Percentiles rank a stretch among this genome's conserved stretches.
Conservation (phyloP, 2,113 vertebrate genomes). For the Panthera leo region DNA sequence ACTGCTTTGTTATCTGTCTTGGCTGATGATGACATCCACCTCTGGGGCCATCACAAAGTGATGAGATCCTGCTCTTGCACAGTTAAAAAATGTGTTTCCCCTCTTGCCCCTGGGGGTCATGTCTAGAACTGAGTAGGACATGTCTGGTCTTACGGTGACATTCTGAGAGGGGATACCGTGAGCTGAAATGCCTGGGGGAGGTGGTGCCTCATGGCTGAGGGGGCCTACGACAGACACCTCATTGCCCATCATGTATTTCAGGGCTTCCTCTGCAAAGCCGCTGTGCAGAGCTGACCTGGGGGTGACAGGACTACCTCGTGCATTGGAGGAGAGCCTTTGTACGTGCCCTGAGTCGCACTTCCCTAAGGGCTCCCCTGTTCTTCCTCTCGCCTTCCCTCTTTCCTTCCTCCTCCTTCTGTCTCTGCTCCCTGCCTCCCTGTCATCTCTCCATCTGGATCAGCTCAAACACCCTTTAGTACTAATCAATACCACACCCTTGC, state of each 20-base stretch:
- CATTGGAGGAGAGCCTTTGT: not conserved
- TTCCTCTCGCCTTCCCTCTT: not conserved
- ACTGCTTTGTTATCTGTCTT: not conserved
- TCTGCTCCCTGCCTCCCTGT: not conserved
- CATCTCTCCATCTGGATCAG: not conserved
- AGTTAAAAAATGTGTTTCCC: not conserved
- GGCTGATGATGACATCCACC: no score
- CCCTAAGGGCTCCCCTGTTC: not conserved
- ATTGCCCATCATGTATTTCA: not conserved
- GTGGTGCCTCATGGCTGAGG: not conserved
- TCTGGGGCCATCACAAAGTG: not conserved
- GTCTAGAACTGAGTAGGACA: not conserved
- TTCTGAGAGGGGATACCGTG: not conserved
- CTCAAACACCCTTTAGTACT: not conserved
- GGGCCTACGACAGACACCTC: not conserved
- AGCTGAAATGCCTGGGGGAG: accelerated
- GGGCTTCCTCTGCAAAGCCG: not conserved
- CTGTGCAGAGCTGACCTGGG: accelerated
- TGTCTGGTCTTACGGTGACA: not conserved
- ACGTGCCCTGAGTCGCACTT: not conserved
- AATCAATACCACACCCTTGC: not conserved
- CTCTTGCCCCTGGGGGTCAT: not conserved
- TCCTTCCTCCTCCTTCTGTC: not conserved
- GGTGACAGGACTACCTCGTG: accelerated
- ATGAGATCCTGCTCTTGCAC: not conserved